These are phyloP conservation scores for Oreochromis aureus DNA, from an alignment of 2,113 vertebrate species.

Conservation along the genomic window DNA sequence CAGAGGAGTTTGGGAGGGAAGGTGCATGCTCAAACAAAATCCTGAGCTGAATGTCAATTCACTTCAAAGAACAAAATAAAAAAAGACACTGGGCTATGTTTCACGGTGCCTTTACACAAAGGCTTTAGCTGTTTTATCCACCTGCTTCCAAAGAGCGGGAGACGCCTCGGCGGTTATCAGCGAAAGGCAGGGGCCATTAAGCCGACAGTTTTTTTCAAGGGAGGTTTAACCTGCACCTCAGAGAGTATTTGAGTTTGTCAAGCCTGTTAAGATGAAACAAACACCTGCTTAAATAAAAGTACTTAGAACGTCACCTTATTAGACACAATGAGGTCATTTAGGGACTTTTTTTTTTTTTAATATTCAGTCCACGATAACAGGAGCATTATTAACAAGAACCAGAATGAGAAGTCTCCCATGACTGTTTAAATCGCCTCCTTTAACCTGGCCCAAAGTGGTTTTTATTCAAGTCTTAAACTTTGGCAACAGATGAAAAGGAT, in stretches of 20 bases:
- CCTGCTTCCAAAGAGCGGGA: constrained; percentile 21
- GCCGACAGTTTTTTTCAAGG: constrained; percentile 30
- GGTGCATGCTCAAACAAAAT: constrained; percentile 19
- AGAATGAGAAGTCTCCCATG: not conserved
- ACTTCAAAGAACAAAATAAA: constrained; percentile 50
- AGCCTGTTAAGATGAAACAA: constrained; percentile 31
- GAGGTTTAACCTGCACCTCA: constrained; percentile 47
- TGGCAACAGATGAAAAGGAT: constrained; percentile 10
- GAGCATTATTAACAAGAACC: not conserved
- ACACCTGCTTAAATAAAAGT: constrained; percentile 8
- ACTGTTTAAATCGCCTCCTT: not conserved
- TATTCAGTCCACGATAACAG: not conserved
- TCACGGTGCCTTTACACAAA: constrained; percentile 42
- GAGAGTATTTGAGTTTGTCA: constrained; percentile 36
- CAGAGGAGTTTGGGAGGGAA: not conserved
- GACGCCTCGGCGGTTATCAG: constrained; percentile 58
- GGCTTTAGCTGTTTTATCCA: constrained; percentile 48
- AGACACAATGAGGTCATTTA: not conserved
- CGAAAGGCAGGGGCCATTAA: constrained; percentile 51
- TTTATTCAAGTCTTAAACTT: not conserved
- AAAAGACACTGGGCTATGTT: constrained; percentile 36
- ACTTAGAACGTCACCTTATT: not conserved
- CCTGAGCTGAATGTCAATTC: constrained; percentile 62
- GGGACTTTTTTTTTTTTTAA: not conserved
- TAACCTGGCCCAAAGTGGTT: not conserved